A percentile compares a stretch with the other conserved stretches of the same genome.
These are phyloP conservation scores for Nymphalis urticae DNA, from an alignment of 2,888 invertebrate species.

Conservation along the genomic window DNA sequence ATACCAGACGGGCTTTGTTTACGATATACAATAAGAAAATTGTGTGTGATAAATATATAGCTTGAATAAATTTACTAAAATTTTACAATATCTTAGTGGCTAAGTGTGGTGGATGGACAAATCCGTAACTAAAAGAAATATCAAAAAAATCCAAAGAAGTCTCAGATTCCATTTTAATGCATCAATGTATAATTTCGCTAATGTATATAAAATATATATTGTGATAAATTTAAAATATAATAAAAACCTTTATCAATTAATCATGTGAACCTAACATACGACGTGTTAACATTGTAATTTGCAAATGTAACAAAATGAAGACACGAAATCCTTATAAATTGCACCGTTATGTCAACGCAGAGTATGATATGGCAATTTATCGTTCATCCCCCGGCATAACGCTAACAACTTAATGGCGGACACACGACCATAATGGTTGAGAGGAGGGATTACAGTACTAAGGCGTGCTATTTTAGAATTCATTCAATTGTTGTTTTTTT, in stretches of 20 bases:
- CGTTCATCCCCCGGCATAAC: conserved; percentile 46
- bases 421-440: conserved; percentile 53
- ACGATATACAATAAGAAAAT: conserved; percentile 12
- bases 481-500: neutral
- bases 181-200: too few species aligned
- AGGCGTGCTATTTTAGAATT: neutral
- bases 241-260: conserved; percentile 7
- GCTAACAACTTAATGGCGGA: conserved; percentile 66
- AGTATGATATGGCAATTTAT: conserved; percentile 38
- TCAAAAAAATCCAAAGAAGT: too few species aligned
- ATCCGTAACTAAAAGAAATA: too few species aligned
- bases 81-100: neutral
- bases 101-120: too few species aligned
- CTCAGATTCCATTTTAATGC: too few species aligned
- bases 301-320: conserved; percentile 22
- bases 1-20: conserved; percentile 43
- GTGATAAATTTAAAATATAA: neutral
- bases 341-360: conserved; percentile 25
- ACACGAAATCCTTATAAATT: conserved; percentile 28
- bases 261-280: conserved; percentile 8
- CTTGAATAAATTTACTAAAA: neutral
- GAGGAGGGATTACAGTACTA: conserved; percentile 31
- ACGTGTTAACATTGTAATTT: conserved; percentile 28
- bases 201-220: too few species aligned
- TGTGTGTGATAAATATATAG: conserved; percentile 11